Evolutionary conservation across 2,113 vertebrate species (phyloP).

Genomic region (Circaetus gallicus): DNA sequence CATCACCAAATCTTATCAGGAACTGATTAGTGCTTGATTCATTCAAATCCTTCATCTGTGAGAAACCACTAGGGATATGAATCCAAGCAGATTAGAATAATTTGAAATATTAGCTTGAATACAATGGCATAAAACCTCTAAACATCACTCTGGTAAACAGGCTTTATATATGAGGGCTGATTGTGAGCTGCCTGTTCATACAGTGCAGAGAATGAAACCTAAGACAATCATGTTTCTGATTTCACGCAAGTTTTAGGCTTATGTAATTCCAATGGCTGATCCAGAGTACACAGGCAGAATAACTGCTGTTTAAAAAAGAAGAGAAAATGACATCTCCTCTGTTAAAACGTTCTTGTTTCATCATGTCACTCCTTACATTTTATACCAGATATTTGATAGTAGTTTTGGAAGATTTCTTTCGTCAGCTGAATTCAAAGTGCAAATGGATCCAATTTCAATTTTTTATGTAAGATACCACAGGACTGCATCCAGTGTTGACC

Average conservation of each 20-base stretch:
- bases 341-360: not conserved
- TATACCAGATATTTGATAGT: not conserved
- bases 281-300: not conserved
- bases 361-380: not conserved
- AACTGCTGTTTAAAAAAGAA: not conserved
- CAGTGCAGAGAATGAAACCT: not conserved
- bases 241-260: not conserved
- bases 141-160: not conserved
- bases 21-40: not conserved
- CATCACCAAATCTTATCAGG: not conserved
- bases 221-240: conserved; percentile 37
- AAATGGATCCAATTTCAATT: not conserved
- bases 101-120: conserved; percentile 13
- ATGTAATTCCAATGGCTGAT: not conserved
- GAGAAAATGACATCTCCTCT: not conserved
- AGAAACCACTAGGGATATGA: not conserved
- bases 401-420: not conserved
- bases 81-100: not conserved
- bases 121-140: not conserved
- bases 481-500: not conserved
- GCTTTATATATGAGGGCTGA: not conserved
- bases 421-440: not conserved
- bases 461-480: not conserved
- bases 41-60: conserved; percentile 10
- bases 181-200: not conserved